These are phyloP conservation scores for Ambastaia sidthimunki DNA, from an alignment of 2,797 vertebrate species.

Conservation along the genomic window DNA sequence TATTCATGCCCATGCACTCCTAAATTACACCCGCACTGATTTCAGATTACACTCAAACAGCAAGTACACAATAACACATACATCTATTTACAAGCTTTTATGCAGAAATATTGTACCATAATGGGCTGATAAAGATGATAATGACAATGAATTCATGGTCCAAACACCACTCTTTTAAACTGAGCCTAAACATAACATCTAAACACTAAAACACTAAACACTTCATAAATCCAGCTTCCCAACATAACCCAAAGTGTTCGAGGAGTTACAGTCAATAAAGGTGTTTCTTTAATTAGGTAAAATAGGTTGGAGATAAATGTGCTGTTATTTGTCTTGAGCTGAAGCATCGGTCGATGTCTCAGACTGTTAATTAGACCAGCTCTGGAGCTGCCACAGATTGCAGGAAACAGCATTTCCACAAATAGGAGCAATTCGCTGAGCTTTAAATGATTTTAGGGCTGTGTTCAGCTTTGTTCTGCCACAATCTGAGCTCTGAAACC, in stretches of 20 bases:
- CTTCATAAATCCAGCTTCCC: constrained; percentile 39
- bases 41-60: not conserved
- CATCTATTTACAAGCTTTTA: not conserved
- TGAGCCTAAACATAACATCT: too few relatives aligned
- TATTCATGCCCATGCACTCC: not conserved
- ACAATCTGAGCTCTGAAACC: constrained; percentile 50
- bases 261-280: constrained; percentile 70
- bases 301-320: constrained; percentile 76
- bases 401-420: constrained; percentile 74
- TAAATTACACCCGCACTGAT: not conserved
- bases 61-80: not conserved
- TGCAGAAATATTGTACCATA: not conserved
- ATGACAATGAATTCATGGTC: not conserved
- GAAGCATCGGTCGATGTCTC: constrained; percentile 70
- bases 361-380: constrained; percentile 75
- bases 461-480: constrained; percentile 43
- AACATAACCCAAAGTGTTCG: constrained; percentile 72
- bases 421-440: constrained; percentile 65
- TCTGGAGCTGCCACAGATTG: constrained; percentile 70
- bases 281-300: constrained; percentile 75
- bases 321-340: constrained; percentile 76
- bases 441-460: constrained; percentile 66
- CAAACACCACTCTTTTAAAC: too few relatives aligned
- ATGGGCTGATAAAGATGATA: constrained; percentile 1
- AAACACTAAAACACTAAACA: too few relatives aligned